These are phyloP conservation scores for Natrix natrix DNA, from an alignment of 2,797 vertebrate species.

Conservation along the genomic window DNA sequence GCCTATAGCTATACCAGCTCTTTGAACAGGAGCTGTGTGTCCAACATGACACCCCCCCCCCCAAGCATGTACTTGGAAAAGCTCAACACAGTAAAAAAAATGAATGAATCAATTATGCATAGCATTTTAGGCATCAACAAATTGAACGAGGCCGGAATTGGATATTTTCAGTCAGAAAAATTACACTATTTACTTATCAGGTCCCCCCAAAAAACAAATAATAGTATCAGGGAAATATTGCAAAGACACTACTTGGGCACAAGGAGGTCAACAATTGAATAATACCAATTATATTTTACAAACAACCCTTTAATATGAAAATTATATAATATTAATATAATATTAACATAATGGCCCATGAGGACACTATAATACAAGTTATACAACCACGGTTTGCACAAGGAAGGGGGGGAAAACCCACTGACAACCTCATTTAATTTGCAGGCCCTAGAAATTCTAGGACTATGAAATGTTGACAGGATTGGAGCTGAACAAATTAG, in stretches of 20 bases:
- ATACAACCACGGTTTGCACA: background rate
- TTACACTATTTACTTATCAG: background rate
- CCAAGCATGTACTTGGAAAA: background rate
- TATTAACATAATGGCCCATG: background rate
- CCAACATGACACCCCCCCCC: background rate
- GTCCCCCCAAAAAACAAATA: background rate
- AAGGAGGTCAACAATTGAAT: background rate
- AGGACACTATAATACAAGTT: background rate
- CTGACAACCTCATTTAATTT: background rate
- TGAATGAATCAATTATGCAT: background rate
- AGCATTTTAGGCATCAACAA: background rate
- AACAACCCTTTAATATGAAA: background rate
- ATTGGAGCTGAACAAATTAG: background rate
- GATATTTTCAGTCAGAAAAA: background rate
- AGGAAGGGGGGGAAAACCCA: background rate
- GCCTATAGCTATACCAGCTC: background rate
- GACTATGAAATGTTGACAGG: background rate
- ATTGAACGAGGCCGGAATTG: background rate
- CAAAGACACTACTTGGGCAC: background rate
- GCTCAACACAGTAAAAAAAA: background rate
- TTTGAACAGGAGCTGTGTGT: background rate
- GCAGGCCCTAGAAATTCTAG: background rate
- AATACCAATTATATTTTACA: background rate
- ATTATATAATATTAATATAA: background rate
- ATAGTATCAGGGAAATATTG: background rate